Evolutionary conservation across 2,888 invertebrate genomes (phyloP).

Genomic region (Lepas anatifera): DNA sequence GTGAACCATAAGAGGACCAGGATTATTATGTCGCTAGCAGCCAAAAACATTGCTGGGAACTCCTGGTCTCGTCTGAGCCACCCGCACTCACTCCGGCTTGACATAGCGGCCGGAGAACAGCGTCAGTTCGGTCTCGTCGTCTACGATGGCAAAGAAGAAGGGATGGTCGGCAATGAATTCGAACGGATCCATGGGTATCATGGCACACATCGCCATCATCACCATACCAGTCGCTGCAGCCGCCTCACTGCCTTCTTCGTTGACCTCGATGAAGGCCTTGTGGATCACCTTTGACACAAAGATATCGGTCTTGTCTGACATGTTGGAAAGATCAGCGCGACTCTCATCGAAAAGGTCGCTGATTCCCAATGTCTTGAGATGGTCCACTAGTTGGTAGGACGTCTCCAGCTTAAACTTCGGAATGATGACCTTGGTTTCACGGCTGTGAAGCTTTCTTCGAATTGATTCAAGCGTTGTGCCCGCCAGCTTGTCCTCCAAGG

Average conservation of each 20-base stretch:
- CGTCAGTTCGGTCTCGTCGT: conserved; percentile 17
- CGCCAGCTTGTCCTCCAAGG: conserved; percentile 51
- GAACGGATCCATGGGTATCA: too few species aligned
- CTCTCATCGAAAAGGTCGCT: conserved; percentile 45
- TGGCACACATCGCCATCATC: too few species aligned
- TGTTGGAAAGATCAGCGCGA: conserved; percentile 50
- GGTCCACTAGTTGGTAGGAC: conserved; percentile 47
- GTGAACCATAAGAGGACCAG: too few species aligned
- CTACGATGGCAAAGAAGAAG: conserved; percentile 19
- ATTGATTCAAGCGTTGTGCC: conserved; percentile 44
- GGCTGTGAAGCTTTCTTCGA: conserved; percentile 40
- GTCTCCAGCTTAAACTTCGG: conserved; percentile 73
- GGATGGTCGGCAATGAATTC: conserved; percentile 20
- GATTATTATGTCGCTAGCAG: too few species aligned
- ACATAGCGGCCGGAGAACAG: conserved; percentile 19
- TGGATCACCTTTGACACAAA: conserved; percentile 59
- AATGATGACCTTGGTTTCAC: conserved; percentile 52
- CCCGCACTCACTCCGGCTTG: too few species aligned
- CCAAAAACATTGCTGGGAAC: too few species aligned
- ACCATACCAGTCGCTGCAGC: conserved; percentile 58
- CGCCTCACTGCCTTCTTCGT: conserved; percentile 77
- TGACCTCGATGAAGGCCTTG: conserved; percentile 73
- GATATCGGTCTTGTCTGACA: conserved; percentile 42
- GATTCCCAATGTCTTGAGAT: conserved; percentile 59
- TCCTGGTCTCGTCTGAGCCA: too few species aligned